These are phyloP conservation scores for Bungarus multicinctus DNA, from an alignment of 2,113 vertebrate species.

Conservation along the genomic window DNA sequence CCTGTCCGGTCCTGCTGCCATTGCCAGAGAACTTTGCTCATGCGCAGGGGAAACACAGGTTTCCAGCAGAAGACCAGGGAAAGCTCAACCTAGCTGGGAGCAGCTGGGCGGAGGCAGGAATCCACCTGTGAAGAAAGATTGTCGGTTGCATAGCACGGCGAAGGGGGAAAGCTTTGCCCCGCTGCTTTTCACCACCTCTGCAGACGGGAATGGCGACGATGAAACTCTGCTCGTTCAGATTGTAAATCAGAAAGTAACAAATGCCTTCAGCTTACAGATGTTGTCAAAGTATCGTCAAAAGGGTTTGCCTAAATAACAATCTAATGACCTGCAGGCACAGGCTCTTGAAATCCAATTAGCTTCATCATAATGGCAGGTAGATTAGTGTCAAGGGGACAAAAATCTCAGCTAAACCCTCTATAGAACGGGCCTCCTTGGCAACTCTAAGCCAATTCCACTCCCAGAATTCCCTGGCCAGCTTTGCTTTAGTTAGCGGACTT, in stretches of 20 bases:
- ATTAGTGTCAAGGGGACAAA: background rate
- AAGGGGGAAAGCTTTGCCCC: background rate
- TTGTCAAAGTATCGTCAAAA: too few relatives aligned
- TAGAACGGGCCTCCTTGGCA: too few relatives aligned
- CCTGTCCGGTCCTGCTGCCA: background rate
- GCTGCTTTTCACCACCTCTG: background rate
- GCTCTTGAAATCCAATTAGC: background rate
- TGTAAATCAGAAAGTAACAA: background rate
- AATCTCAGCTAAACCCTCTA: background rate
- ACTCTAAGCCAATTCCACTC: too few relatives aligned
- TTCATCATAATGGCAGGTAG: too few relatives aligned
- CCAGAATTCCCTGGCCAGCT: too few relatives aligned
- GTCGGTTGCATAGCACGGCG: background rate
- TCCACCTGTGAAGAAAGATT: background rate
- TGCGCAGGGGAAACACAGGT: background rate
- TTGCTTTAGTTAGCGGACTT: too few relatives aligned
- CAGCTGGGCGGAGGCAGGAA: background rate
- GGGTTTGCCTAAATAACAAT: background rate
- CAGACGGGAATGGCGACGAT: background rate
- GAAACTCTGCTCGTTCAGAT: background rate
- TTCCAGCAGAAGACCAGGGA: background rate
- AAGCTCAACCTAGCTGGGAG: background rate
- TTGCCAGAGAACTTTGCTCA: background rate
- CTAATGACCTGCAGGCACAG: background rate
- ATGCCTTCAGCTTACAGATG: background rate